Conservation (phyloP, 30 jellyfish, hydroid and myxozoan genomes). For the Haliclystus octoradiatus region DNA sequence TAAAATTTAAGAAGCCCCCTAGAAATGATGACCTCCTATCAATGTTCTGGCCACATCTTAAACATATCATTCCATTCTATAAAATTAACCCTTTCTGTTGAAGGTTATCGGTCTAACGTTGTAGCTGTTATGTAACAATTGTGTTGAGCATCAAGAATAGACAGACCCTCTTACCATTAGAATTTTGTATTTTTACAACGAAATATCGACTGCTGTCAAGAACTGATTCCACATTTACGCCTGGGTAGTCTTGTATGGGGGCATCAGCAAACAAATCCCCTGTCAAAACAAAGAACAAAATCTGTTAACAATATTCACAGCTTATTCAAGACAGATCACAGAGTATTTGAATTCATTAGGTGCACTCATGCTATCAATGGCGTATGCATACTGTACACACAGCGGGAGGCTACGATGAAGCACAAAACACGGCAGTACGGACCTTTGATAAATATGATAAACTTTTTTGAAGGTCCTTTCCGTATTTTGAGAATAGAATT, state of each 20-base stretch:
- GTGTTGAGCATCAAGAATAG: too few species aligned
- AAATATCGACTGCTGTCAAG: slow-evolving; percentile 96
- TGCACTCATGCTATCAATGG: not conserved
- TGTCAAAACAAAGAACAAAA: slow-evolving; percentile 5
- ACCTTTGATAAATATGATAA: not conserved
- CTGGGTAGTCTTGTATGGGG: slow-evolving; percentile 90
- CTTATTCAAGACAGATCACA: not conserved
- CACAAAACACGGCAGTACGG: not conserved
- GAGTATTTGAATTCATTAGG: not conserved
- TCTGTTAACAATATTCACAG: too few species aligned
- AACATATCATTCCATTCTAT: too few species aligned
- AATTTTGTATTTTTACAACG: slow-evolving; percentile 77
- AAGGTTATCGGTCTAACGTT: too few species aligned
- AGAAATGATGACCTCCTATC: too few species aligned
- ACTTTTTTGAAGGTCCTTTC: not conserved
- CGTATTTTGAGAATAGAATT: too few species aligned
- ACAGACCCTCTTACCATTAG: slow-evolving; percentile 65
- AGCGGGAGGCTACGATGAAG: not conserved
- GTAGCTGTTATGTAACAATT: too few species aligned
- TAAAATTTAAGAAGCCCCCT: too few species aligned
- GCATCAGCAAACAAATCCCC: slow-evolving; percentile 99
- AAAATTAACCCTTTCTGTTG: too few species aligned
- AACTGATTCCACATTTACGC: slow-evolving; percentile 85
- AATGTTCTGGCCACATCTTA: too few species aligned
- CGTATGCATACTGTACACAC: not conserved